Conservation (phyloP, 1,140 invertebrate species). For the Leptoteleia sp. region DNA sequence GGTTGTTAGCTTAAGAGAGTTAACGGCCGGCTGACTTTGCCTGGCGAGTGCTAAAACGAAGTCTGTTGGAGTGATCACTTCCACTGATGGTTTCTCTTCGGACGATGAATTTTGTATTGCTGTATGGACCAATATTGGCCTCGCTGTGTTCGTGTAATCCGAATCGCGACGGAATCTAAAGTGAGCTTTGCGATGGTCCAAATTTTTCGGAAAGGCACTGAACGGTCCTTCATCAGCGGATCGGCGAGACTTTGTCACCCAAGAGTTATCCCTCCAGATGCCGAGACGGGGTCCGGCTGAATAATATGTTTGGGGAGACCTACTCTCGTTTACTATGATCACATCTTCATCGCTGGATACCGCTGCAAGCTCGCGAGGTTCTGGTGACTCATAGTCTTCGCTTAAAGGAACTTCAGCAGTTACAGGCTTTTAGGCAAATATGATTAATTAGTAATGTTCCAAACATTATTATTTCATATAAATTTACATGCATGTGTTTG, state of each 20-base stretch:
- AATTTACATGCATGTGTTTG: too few relatives aligned
- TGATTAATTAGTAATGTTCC: too few relatives aligned
- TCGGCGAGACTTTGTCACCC: constrained; percentile 72
- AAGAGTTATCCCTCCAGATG: constrained; percentile 73
- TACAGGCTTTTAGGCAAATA: too few relatives aligned
- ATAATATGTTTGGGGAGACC: constrained; percentile 51
- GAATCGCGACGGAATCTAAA: constrained; percentile 29
- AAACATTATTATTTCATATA: too few relatives aligned
- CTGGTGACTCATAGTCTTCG: constrained; percentile 71
- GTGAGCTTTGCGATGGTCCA: background rate
- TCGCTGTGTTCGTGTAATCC: constrained; percentile 18
- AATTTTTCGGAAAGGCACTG: background rate
- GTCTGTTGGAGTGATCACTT: constrained; percentile 64
- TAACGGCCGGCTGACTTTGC: constrained; percentile 5
- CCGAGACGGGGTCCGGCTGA: constrained; percentile 65
- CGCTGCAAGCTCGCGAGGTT: constrained; percentile 70
- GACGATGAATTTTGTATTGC: constrained; percentile 12
- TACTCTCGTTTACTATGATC: constrained; percentile 71
- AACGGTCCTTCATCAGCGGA: constrained; percentile 20
- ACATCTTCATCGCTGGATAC: constrained; percentile 72
- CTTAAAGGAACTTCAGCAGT: constrained; percentile 10
- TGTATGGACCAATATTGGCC: constrained; percentile 2
- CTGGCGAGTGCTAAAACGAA: constrained; percentile 57
- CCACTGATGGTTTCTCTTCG: constrained; percentile 10
- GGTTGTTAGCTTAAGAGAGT: constrained; percentile 29